Base-by-base conservation (phyloP, 2,113 vertebrate genomes). In the Nothobranchius kuhntae region DNA sequence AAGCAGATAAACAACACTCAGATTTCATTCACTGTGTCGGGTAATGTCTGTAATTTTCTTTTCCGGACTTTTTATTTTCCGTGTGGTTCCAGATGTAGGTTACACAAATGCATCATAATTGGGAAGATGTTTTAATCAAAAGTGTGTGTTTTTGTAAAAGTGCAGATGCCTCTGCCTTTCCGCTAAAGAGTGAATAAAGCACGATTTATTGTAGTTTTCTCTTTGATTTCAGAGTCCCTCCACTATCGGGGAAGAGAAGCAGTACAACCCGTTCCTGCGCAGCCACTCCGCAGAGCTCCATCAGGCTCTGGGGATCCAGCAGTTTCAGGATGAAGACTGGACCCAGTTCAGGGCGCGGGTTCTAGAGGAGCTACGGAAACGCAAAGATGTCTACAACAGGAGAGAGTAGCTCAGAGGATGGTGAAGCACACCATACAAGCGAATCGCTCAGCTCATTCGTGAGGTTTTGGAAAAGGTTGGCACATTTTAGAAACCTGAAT, bases 241-340 rank as follows among this genome's bases (percentile, higher is more conserved):
- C 35, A 98, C 96, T 0, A 89, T 99, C 10, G 93, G 93, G 0
- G 97, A 99, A 45, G 98, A 99, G 78, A 95, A 94, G 71, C 90
- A 91, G 58, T 99, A 99, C 89, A 99, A 99, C 77, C 98, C 97
- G 0, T 99, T 99, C 90, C 89, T 99, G 81, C 89, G 96, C 70
- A 96, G 94, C 21, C 95, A 98, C 83, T 90, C 70, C 42, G 75
- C 81, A 0, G 95, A 94, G 15, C 93, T 99, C 73, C 98, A 98
- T 36, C 88, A 86, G 65, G 93, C 93, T 0, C 84, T 98, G 83
- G 95, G 94, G 15, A 80, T 97, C 13, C 89, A 91, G 80, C 94
- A 83, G 8, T 78, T 85, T 0, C n/a, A 53, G 0, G 92, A 88
- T 0, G 95, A 95, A 66, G 93, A 96, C 44, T 92, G 90, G 4